phyloP scores from a whole-genome alignment of 2,888 invertebrate species.

The Crioceris asparagi region DNA sequence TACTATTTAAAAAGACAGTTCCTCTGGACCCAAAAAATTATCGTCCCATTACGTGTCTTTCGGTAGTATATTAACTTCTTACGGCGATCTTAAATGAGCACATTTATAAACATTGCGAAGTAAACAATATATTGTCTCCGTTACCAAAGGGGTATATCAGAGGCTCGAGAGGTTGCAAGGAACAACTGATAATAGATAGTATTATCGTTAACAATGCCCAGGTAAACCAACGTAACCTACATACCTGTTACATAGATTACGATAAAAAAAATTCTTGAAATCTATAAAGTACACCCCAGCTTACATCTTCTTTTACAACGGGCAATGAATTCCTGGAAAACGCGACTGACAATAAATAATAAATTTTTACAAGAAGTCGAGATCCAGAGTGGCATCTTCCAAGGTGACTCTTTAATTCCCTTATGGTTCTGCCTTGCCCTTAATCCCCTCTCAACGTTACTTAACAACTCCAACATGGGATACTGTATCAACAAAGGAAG shows the following conservation, averaged over 20 bases:
- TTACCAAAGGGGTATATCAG: no score
- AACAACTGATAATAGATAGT: background rate
- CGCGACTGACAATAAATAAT: background rate
- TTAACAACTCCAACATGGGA: no score
- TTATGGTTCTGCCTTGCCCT: no score
- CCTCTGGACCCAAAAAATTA: conserved; percentile 2
- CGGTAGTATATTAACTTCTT: conserved; percentile 1
- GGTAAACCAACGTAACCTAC: background rate
- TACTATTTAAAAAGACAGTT: background rate
- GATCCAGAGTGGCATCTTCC: no score
- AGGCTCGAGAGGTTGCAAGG: background rate
- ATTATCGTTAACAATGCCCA: background rate
- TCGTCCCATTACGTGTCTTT: conserved; percentile 4
- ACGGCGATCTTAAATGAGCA: background rate
- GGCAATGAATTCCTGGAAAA: no score
- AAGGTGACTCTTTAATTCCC: no score
- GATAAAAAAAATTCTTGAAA: background rate
- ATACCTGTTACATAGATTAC: background rate
- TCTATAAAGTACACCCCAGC: background rate
- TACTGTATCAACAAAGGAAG: no score
- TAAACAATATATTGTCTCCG: no score
- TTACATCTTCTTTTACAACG: no score
- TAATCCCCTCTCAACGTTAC: no score
- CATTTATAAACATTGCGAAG: no score
- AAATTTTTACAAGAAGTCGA: background rate